These are phyloP conservation scores for Allygus modestus DNA, from an alignment of 2,888 invertebrate genomes.

Conservation along the genomic window DNA sequence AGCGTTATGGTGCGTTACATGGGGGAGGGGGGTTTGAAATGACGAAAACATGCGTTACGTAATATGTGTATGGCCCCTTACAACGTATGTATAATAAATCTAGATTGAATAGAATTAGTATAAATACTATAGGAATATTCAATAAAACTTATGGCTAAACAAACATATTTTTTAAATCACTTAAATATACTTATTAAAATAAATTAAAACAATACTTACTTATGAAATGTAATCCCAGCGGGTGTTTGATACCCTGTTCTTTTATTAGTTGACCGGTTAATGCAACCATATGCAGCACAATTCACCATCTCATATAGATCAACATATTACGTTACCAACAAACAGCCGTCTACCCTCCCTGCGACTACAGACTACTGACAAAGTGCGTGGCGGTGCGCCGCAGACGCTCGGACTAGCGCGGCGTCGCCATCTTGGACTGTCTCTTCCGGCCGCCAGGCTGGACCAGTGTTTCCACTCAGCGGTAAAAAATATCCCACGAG, in stretches of 20 bases:
- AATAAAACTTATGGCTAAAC: background rate
- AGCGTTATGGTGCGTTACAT: too few relatives aligned
- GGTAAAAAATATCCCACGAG: too few relatives aligned
- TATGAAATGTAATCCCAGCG: slow-evolving; percentile 11
- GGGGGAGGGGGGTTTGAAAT: too few relatives aligned
- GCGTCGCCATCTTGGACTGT: background rate
- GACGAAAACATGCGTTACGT: too few relatives aligned
- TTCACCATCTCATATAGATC: background rate
- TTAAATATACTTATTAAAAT: background rate
- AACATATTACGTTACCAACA: background rate
- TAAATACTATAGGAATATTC: background rate
- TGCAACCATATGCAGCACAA: slow-evolving; percentile 1
- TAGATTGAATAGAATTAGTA: background rate
- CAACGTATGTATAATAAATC: background rate
- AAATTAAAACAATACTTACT: slow-evolving; percentile 2
- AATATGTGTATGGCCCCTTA: too few relatives aligned
- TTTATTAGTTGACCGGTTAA: background rate
- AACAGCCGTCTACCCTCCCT: background rate
- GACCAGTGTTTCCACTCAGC: too few relatives aligned
- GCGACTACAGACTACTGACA: background rate
- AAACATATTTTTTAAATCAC: background rate
- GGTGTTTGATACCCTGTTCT: background rate
- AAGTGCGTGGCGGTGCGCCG: background rate
- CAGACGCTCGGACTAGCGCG: background rate
- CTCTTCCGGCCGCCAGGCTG: background rate